Base-by-base conservation (phyloP, 2,888 invertebrate genomes). In the Tromatobia lineatoria region DNA sequence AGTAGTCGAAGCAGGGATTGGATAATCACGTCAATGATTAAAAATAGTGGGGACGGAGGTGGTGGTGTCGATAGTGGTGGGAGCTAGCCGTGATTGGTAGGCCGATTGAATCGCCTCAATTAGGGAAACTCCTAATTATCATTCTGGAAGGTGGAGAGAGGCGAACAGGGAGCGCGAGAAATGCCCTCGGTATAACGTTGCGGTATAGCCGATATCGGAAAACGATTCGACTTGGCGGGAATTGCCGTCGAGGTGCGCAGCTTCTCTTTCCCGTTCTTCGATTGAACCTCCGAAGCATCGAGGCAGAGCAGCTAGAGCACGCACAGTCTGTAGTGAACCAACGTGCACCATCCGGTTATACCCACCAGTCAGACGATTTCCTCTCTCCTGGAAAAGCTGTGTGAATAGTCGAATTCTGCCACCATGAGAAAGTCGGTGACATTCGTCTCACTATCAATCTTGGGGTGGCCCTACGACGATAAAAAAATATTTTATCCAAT, bases 61-160 rank as follows among this genome's bases (percentile, higher is more conserved):
- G 45, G 25, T 18, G 29, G 66, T 47, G 66, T 20, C 80, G 66
- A 67, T 38, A 47, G 18, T 20, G 54, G 29, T 10, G 20, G 47
- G 15, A 69, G 69, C 78, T 74, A 59, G 8, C 74, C 69, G 80
- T 80, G 80, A 82, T 84, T 86, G 86, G 84, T 82, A 82, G 85
- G 64, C 74, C 89, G 88, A 91, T 91, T 90, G 90, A 92, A 90
- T 90, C 86, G 88, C 86, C 88, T 88, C 89, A 90, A 91, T 91
- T 90, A 91, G 90, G 89, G 90, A 90, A 90, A 90, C 88, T 91
- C 88, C 90, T 92, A 92, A 92, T 92, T 91, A 91, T 90, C 89
- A 90, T 80, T 76, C 83, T n/a, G 29, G 38, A 42, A 57, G 38
- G 57, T 34, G 42, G 57, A 23, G 38, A n/a, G 71, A 50, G 64